Percentiles rank a stretch among this genome's conserved stretches.
These are phyloP conservation scores for Maniola jurtina DNA, from an alignment of 1,140 invertebrate species.

Conservation along the genomic window DNA sequence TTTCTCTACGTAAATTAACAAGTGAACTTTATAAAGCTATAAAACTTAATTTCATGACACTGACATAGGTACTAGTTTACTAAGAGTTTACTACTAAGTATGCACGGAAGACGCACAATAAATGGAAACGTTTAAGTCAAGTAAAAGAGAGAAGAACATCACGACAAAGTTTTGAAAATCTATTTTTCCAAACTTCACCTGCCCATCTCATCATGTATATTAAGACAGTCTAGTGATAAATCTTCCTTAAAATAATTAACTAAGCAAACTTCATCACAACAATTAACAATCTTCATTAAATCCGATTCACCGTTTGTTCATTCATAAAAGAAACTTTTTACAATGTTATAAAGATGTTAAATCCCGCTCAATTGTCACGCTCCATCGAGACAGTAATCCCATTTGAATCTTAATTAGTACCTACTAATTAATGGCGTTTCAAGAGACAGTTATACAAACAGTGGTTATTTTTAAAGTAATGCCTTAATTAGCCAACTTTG, in stretches of 20 bases:
- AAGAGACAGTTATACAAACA: constrained; percentile 52
- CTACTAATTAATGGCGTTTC: constrained; percentile 58
- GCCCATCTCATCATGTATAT: too few species aligned
- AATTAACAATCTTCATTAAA: constrained; percentile 14
- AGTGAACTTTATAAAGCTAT: too few species aligned
- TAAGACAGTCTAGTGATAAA: not conserved
- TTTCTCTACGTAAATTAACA: constrained; percentile 37
- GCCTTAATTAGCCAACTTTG: constrained; percentile 18
- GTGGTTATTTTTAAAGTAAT: constrained; percentile 42
- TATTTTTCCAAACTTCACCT: too few species aligned
- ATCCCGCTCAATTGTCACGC: constrained; percentile 51
- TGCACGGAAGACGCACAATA: too few species aligned
- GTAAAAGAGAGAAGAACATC: too few species aligned
- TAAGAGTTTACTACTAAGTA: too few species aligned
- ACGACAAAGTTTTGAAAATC: too few species aligned
- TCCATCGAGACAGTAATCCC: constrained; percentile 59
- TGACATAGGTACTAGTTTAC: too few species aligned
- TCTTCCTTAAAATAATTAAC: not conserved
- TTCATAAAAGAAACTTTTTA: constrained; percentile 15
- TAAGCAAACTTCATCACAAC: constrained; percentile 8
- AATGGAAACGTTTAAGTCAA: too few species aligned
- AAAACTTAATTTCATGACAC: too few species aligned
- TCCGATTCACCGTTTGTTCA: not conserved
- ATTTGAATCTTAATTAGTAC: constrained; percentile 65
- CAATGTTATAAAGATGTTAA: constrained; percentile 36